Base-by-base conservation (phyloP, 1,140 invertebrate species). In the Mercenaria mercenaria region DNA sequence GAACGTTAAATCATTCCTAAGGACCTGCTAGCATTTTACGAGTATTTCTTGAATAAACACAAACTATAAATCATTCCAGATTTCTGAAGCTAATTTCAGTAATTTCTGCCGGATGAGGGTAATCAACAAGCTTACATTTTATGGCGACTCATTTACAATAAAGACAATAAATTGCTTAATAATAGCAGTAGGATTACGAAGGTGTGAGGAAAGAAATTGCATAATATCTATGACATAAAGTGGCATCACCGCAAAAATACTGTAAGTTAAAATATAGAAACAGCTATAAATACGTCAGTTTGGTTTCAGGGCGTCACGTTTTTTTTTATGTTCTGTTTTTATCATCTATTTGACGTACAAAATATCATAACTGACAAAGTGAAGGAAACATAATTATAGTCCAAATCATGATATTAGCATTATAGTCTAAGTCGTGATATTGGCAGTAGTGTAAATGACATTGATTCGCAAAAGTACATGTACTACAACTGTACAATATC, bases 41-140 rank as follows among this genome's bases (percentile, higher is more conserved):
- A 85, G 32, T 56, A 72, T 74, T 85, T 74, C 61, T 43, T 85
- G 34, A 85, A 74, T 74, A 74, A 50, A 52, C 64, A 85, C 37
- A 69, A 69, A 85, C 64, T 34, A 85, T 85, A 85, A 85, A 85
- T 85, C 83, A 74, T 85, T 85, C 67, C 85, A 79, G 74, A 87
- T 87, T 87, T 87, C 76, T 23, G 52, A 52, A 26, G n/a, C 26
- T 64, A 79, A 79, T 87, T 79, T 64, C 85, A 20, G 37, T 79
- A 67, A 79, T 87, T 87, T 79, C 34, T 79, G 52, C 72, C 85
- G 76, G 23, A 87, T 87, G 85, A 67, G n/a, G 8, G 72, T 56
- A 87, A 87, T 87, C 74, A 87, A 77, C 72, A 39, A 67, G 47
- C 72, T 87, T 87, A 41, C n/a, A 64, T 77, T 79, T 79, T 64